These are phyloP conservation scores for Tipula helvola DNA, from an alignment of 2,888 invertebrate genomes.

Conservation along the genomic window DNA sequence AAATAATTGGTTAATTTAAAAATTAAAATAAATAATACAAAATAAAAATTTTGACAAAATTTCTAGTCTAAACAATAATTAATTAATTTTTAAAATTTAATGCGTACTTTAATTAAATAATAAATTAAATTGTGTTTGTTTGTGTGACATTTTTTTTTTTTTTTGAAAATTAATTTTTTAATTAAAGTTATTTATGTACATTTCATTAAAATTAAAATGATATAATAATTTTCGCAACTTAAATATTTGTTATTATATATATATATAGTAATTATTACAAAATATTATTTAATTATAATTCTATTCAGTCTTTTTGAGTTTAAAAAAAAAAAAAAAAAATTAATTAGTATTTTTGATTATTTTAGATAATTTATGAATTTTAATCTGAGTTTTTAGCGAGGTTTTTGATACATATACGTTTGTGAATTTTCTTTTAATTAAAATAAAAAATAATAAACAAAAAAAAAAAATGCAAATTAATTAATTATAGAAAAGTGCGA, in stretches of 20 bases:
- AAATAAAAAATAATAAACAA: neutral
- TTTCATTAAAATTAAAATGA: neutral
- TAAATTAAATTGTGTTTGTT: neutral
- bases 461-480: neutral
- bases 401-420: neutral
- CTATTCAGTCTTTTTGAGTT: constrained; percentile 10
- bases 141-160: neutral
- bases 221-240: neutral
- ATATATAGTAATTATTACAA: neutral
- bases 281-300: neutral
- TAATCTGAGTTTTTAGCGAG: constrained; percentile 9
- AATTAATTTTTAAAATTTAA: neutral
- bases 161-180: neutral
- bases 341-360: neutral
- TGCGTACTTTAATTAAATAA: neutral
- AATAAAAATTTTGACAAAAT: neutral
- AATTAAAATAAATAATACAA: neutral
- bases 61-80: neutral
- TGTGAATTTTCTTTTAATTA: neutral
- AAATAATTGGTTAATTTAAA: constrained; percentile 4
- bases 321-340: neutral
- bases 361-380: neutral
- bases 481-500: neutral
- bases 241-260: neutral
- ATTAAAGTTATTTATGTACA: neutral